Base-by-base conservation (phyloP, 92 coral and sea anemone species). In the Meandrina meandrites region DNA sequence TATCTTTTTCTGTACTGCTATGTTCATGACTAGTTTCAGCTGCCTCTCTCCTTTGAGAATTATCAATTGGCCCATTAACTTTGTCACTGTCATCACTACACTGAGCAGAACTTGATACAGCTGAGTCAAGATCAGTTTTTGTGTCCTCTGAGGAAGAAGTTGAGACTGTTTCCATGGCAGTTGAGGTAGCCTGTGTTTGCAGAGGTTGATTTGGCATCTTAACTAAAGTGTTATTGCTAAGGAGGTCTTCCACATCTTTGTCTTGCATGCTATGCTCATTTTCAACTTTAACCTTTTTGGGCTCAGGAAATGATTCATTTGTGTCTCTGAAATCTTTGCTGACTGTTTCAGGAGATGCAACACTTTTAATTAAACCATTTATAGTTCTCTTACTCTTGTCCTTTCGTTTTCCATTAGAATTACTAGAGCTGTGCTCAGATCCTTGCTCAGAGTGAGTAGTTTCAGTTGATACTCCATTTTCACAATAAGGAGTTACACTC, bases 221-320 rank as follows among this genome's bases (percentile, higher is more conserved):
- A 22, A 45, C 86, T 53, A 79, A 82, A 11, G 83, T 69, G 54
- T 79, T 74, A 30, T 90, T 79, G 60, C 80, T 86, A 7, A 92
- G 79, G 67, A 89, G 76, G 19, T 85, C 69, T 56, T 89, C 87
- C 57, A 94, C 92, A 66, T 89, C 93, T 24, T 84, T 84, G 54
- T 87, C 88, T 73, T 79, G 94, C 78, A 91, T 77, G 5, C 91
- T 92, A 75, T 86, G 83, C 35, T 94, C 97, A 36, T 88, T 90
- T 88, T 93, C 98, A 72, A 93, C 60, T 89, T 93, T 94, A n/a
- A 91, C 81, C 74, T 91, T 91, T 80, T 94, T 94, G 13, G 89
- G 78, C 10, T 94, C 80, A 57, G 98, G 91, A 53, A 81, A 82
- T 8, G 75, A 80, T 16, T 60, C 86, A 56, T 72, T 91, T 50